Evolutionary conservation across 2,797 vertebrate genomes (phyloP).

Genomic region (Taenioides sp.): DNA sequence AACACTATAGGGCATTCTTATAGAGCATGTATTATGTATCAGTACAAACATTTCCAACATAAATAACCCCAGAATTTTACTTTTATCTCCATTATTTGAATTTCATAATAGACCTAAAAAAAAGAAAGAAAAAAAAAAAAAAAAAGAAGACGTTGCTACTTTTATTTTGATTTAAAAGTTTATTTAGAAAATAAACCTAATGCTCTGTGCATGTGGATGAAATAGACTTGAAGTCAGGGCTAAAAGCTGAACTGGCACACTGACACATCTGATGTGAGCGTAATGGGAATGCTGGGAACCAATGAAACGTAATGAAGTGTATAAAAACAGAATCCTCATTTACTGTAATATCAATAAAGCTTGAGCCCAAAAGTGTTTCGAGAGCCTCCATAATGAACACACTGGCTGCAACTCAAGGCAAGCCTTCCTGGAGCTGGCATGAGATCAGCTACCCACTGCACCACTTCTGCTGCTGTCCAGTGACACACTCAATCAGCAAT

Average conservation of each 20-base stretch:
- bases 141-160: too few relatives aligned
- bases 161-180: too few relatives aligned
- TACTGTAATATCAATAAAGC: constrained; percentile 12
- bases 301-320: constrained; percentile 8
- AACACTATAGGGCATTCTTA: too few relatives aligned
- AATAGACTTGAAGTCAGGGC: neutral
- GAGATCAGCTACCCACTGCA: neutral
- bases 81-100: neutral
- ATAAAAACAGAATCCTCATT: constrained; percentile 5
- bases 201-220: neutral
- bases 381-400: constrained; percentile 8
- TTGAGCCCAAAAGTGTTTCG: constrained; percentile 5
- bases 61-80: neutral
- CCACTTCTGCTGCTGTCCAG: neutral
- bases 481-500: neutral
- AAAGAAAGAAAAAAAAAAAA: too few relatives aligned
- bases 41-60: neutral
- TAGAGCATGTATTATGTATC: too few relatives aligned
- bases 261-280: neutral
- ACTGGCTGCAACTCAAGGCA: neutral
- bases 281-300: constrained; percentile 1
- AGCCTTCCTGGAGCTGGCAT: neutral
- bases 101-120: neutral
- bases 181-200: neutral
- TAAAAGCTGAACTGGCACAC: neutral